A percentile compares a stretch with the other conserved stretches of the same genome.
These are phyloP conservation scores for Drosophila melanogaster DNA, from an alignment of 1,140 invertebrate species.

Conservation along the genomic window DNA sequence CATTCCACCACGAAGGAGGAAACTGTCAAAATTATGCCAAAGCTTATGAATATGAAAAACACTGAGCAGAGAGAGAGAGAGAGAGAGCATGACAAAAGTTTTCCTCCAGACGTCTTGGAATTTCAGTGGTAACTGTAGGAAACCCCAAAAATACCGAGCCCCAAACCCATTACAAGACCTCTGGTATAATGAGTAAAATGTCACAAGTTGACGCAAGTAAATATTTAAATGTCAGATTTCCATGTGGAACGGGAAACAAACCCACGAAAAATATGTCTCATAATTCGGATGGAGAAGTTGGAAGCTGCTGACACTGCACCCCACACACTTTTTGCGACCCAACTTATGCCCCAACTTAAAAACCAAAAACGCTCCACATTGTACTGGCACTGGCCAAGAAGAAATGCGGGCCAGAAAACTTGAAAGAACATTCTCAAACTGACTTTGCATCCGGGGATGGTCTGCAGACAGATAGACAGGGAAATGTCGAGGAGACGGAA, in stretches of 20 bases:
- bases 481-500: not conserved
- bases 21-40: slow-evolving; percentile 80
- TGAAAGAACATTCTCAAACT: slow-evolving; percentile 59
- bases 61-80: not conserved
- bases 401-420: slow-evolving; percentile 65
- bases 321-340: not conserved
- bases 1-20: slow-evolving; percentile 49
- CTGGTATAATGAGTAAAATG: slow-evolving; percentile 78
- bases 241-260: slow-evolving; percentile 41
- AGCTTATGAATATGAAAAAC: slow-evolving; percentile 80
- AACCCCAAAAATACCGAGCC: slow-evolving; percentile 11
- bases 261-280: slow-evolving; percentile 72
- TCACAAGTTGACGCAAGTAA: slow-evolving; percentile 83
- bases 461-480: not conserved
- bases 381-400: slow-evolving; percentile 20
- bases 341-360: not conserved
- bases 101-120: slow-evolving; percentile 2
- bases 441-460: slow-evolving; percentile 42
- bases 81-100: slow-evolving; percentile 59
- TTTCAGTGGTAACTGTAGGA: slow-evolving; percentile 10
- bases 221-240: slow-evolving; percentile 84
- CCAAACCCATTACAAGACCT: slow-evolving; percentile 24
- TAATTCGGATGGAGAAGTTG: slow-evolving; percentile 51
- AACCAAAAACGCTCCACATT: slow-evolving; percentile 5
- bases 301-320: slow-evolving; percentile 30